These are phyloP conservation scores for Scarus forsteni DNA, from an alignment of 2,797 vertebrate species.

Conservation along the genomic window DNA sequence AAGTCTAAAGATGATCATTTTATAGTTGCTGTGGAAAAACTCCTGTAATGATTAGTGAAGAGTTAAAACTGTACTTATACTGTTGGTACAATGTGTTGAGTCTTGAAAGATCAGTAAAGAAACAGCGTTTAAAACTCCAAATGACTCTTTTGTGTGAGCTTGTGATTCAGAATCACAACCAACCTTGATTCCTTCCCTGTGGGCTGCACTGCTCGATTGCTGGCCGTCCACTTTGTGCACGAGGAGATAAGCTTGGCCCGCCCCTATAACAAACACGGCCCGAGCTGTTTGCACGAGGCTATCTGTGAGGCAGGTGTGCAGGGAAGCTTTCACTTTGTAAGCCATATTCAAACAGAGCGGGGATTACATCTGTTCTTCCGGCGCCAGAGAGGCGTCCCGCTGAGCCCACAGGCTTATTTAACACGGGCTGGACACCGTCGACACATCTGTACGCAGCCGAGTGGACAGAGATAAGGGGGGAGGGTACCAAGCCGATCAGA, in stretches of 20 bases:
- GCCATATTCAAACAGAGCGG: constrained; percentile 69
- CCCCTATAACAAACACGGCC: constrained; percentile 23
- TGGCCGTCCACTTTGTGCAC: constrained; percentile 51
- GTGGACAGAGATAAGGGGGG: constrained; percentile 63
- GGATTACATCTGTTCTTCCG: constrained; percentile 74
- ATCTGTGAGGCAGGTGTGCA: constrained; percentile 62
- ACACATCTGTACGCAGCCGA: constrained; percentile 49
- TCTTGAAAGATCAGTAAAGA: background rate
- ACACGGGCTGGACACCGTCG: constrained; percentile 46
- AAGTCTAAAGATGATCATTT: too few relatives aligned
- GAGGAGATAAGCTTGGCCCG: constrained; percentile 55
- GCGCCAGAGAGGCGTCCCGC: constrained; percentile 54
- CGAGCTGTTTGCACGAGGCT: constrained; percentile 57
- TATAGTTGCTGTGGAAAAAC: too few relatives aligned
- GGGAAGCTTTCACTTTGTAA: constrained; percentile 66
- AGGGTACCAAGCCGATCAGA: constrained; percentile 53
- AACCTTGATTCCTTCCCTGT: constrained; percentile 3
- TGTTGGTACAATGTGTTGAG: background rate
- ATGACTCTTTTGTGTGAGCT: constrained; percentile 9
- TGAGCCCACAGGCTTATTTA: constrained; percentile 52
- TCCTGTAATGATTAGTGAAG: too few relatives aligned
- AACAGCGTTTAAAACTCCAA: constrained; percentile 5
- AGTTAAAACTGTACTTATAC: too few relatives aligned
- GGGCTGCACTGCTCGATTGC: constrained; percentile 10
- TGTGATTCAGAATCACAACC: constrained; percentile 28